phyloP scores from a whole-genome alignment of 1,140 invertebrate species.

The Drosophila grimshawi region DNA sequence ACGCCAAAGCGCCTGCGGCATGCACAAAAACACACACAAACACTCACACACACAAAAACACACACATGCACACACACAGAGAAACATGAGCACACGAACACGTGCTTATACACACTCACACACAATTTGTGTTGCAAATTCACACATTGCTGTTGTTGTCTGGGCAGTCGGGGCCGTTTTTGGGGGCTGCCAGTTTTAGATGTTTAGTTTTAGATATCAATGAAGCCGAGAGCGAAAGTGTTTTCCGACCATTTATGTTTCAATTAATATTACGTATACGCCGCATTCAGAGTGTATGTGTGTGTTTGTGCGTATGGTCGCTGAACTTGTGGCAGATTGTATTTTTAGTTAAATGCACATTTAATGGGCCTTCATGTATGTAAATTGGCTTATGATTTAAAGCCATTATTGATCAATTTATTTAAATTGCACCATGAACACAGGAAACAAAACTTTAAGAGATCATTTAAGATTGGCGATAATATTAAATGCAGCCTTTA shows the following conservation, averaged over 20 bases:
- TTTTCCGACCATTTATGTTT: slow-evolving; percentile 62
- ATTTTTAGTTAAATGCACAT: slow-evolving; percentile 38
- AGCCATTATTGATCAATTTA: slow-evolving; percentile 34
- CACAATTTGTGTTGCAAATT: slow-evolving; percentile 58
- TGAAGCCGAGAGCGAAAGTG: slow-evolving; percentile 80
- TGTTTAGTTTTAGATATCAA: slow-evolving; percentile 79
- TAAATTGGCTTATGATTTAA: slow-evolving; percentile 22
- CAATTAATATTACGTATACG: slow-evolving; percentile 76
- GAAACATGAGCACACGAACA: slow-evolving; percentile 21
- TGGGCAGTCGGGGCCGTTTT: slow-evolving; percentile 44
- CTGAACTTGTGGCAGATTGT: slow-evolving; percentile 57
- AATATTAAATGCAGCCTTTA: not conserved
- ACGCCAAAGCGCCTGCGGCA: slow-evolving; percentile 55
- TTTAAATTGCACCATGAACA: slow-evolving; percentile 8
- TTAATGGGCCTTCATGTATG: slow-evolving; percentile 44
- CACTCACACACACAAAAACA: slow-evolving; percentile 4
- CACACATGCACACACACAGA: slow-evolving; percentile 16
- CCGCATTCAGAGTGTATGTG: slow-evolving; percentile 13
- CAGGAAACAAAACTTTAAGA: slow-evolving; percentile 19
- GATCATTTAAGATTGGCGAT: not conserved
- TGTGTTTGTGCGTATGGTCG: slow-evolving; percentile 38
- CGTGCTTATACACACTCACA: slow-evolving; percentile 35
- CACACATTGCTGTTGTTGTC: slow-evolving; percentile 36
- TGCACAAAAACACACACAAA: slow-evolving; percentile 35
- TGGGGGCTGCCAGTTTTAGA: slow-evolving; percentile 73